phyloP scores from a whole-genome alignment of 1,140 invertebrate species.

The Plectrocnemia conspersa region DNA sequence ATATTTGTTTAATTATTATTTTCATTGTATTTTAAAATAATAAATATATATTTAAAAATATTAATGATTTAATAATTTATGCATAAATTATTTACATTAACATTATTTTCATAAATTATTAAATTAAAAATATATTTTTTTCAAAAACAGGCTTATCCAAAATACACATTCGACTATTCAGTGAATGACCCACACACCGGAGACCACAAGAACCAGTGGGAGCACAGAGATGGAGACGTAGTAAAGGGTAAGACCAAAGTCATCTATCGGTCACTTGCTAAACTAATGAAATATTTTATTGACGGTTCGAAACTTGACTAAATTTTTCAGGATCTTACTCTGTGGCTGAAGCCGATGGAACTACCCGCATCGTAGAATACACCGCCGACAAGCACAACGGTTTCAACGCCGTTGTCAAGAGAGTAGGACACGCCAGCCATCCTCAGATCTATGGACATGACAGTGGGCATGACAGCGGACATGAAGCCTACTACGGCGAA shows the following conservation, averaged over 20 bases:
- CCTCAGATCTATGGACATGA: slow-evolving; percentile 45
- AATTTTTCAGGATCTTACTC: slow-evolving; percentile 47
- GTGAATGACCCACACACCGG: slow-evolving; percentile 41
- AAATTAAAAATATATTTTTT: too few relatives aligned
- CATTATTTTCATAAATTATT: too few relatives aligned
- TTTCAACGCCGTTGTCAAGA: slow-evolving; percentile 52
- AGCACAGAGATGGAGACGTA: slow-evolving; percentile 41
- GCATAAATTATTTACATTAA: too few relatives aligned
- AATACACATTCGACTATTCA: slow-evolving; percentile 40
- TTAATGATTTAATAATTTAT: slow-evolving; percentile 17
- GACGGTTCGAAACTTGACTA: slow-evolving; percentile 1
- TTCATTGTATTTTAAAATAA: not conserved
- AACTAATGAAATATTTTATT: not conserved
- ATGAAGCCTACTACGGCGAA: slow-evolving; percentile 14
- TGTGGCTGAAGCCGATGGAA: slow-evolving; percentile 56
- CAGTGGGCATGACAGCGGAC: too few relatives aligned
- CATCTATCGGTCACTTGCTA: too few relatives aligned
- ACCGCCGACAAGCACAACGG: slow-evolving; percentile 54
- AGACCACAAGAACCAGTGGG: slow-evolving; percentile 42
- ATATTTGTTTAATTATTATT: too few relatives aligned
- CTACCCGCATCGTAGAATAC: slow-evolving; percentile 54
- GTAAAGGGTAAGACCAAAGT: slow-evolving; percentile 41
- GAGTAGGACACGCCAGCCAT: slow-evolving; percentile 51
- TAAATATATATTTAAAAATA: too few relatives aligned
- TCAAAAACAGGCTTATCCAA: slow-evolving; percentile 37